Conservation (phyloP, 2,888 invertebrate genomes). For the Lamellibrachia columna region DNA sequence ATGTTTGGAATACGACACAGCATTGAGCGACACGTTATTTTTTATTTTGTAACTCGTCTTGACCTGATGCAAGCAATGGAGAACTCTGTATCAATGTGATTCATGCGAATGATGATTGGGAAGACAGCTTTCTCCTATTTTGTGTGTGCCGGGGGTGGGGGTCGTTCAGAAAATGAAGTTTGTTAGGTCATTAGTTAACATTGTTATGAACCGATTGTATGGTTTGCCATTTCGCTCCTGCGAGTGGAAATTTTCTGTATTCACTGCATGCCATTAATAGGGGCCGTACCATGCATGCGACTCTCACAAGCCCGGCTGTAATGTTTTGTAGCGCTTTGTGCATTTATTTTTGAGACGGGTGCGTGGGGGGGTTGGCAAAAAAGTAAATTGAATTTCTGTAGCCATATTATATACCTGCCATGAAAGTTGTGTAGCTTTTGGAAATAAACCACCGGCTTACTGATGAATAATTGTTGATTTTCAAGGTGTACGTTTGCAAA, state of each 20-base stretch:
- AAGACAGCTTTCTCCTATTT: neutral
- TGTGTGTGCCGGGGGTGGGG: neutral
- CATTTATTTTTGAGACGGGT: neutral
- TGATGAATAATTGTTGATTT: neutral
- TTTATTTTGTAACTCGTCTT: neutral
- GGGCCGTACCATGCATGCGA: neutral
- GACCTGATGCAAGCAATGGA: neutral
- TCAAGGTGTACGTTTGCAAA: constrained; percentile 9
- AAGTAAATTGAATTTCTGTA: neutral
- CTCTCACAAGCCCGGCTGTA: neutral
- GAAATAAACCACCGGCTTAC: neutral
- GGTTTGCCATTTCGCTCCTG: neutral
- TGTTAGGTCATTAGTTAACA: neutral
- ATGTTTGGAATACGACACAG: too few species aligned
- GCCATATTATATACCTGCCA: neutral
- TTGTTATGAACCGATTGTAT: neutral
- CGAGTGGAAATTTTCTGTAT: neutral
- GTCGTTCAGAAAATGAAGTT: neutral
- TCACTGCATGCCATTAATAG: neutral
- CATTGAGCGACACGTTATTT: neutral
- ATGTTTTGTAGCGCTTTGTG: neutral
- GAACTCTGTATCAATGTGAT: neutral
- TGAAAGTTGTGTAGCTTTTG: neutral
- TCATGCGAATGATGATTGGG: neutral
- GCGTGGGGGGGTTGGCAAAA: neutral